Conservation (phyloP, 2,113 vertebrate species). For the Diglossa brunneiventris region DNA sequence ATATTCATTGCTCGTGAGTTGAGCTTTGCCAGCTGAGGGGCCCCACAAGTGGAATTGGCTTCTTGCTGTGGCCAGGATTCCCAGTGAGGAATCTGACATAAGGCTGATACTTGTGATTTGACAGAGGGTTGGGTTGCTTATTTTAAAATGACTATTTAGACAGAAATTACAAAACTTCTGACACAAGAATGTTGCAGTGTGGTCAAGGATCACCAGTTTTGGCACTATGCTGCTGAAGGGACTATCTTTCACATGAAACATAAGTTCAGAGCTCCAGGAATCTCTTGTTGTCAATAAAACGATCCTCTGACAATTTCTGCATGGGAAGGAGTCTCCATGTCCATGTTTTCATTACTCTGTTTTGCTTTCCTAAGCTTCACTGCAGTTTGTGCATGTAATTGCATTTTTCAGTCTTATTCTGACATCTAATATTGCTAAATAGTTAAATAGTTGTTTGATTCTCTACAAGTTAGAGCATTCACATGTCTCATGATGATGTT, state of each 20-base stretch:
- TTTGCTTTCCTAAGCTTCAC: background rate
- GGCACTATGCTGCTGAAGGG: background rate
- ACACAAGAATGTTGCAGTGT: background rate
- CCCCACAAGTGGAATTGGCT: background rate
- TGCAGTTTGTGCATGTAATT: background rate
- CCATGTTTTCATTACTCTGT: background rate
- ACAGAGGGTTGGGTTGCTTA: background rate
- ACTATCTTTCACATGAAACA: background rate
- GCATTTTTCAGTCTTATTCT: background rate
- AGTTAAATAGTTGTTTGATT: background rate
- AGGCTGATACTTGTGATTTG: background rate
- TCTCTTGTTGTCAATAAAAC: background rate
- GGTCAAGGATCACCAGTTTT: background rate
- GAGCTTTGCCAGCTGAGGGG: background rate
- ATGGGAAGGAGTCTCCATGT: background rate
- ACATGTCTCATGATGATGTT: background rate
- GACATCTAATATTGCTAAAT: background rate
- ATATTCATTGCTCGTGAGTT: rapidly evolving
- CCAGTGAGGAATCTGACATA: background rate
- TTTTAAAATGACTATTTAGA: background rate
- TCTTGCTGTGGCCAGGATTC: background rate
- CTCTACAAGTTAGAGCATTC: background rate
- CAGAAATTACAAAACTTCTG: background rate
- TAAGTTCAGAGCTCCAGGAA: background rate
- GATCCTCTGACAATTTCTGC: background rate